Conservation (phyloP, 1,140 invertebrate genomes). For the Drosophila arizonae region DNA sequence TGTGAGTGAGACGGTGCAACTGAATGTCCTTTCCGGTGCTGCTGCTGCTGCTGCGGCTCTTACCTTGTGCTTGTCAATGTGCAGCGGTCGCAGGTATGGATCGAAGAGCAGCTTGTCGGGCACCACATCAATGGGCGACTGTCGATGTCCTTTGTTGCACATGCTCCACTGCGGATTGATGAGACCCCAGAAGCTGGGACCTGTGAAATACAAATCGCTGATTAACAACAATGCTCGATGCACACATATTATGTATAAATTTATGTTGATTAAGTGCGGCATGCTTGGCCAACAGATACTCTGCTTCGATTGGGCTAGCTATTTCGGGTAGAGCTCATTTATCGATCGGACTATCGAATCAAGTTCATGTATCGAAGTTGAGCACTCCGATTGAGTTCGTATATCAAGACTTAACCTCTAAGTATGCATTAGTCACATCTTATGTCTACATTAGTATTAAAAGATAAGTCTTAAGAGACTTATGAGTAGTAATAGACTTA, state of each 20-base stretch:
- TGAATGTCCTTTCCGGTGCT: neutral
- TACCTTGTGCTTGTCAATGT: constrained; percentile 96
- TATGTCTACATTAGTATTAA: no score
- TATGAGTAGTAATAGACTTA: no score
- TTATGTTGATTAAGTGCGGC: neutral
- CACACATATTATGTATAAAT: neutral
- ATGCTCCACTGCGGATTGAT: constrained; percentile 98
- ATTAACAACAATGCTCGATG: constrained; percentile 35
- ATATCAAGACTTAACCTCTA: no score
- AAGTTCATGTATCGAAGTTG: no score
- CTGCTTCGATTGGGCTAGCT: neutral
- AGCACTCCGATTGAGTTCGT: no score
- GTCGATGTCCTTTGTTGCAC: constrained; percentile 95
- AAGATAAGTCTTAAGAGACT: no score
- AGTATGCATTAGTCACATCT: no score
- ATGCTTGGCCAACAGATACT: neutral
- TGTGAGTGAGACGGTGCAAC: neutral
- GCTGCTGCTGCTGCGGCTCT: constrained; percentile 6
- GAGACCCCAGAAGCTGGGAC: constrained; percentile 97
- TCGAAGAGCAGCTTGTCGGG: constrained; percentile 96
- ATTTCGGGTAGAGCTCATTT: no score
- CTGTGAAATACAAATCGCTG: constrained; percentile 84
- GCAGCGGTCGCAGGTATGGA: constrained; percentile 93
- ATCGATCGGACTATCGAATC: no score
- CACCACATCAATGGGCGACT: constrained; percentile 98